phyloP scores from a whole-genome alignment of 2,797 vertebrate genomes.

The Acipenser ruthenus region DNA sequence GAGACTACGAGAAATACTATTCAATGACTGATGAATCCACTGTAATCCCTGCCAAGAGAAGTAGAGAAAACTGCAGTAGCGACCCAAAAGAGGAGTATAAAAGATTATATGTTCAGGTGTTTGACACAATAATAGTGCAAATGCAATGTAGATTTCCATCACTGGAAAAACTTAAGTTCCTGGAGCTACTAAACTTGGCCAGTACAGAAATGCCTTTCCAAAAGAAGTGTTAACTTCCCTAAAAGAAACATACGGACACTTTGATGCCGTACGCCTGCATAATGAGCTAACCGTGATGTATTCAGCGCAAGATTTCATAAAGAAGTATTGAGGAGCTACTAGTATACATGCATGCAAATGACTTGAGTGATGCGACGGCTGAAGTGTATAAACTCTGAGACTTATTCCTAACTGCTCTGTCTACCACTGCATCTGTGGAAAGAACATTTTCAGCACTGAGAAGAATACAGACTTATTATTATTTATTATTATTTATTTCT shows the following conservation, averaged over 20 bases:
- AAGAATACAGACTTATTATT: neutral
- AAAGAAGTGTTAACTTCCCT: neutral
- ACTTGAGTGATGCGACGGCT: neutral
- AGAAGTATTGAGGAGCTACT: neutral
- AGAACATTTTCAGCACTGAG: neutral
- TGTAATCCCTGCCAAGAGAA: neutral
- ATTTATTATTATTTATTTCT: too few relatives aligned
- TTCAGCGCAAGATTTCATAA: neutral
- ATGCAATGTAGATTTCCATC: neutral
- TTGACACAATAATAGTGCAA: neutral
- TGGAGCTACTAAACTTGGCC: neutral
- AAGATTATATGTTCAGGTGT: neutral
- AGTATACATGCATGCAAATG: neutral
- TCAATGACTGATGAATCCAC: neutral
- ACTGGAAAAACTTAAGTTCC: neutral
- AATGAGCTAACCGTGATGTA: neutral
- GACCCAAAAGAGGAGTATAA: neutral
- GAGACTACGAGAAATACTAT: neutral
- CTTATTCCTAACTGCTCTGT: neutral
- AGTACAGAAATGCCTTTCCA: neutral
- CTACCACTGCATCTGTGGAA: neutral
- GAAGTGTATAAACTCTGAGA: neutral
- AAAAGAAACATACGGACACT: neutral
- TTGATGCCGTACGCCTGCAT: neutral
- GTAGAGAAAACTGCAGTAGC: neutral